A percentile compares a stretch with the other conserved stretches of the same genome.
These are phyloP conservation scores for Telenomus remus DNA, from an alignment of 1,140 invertebrate genomes.

Conservation along the genomic window DNA sequence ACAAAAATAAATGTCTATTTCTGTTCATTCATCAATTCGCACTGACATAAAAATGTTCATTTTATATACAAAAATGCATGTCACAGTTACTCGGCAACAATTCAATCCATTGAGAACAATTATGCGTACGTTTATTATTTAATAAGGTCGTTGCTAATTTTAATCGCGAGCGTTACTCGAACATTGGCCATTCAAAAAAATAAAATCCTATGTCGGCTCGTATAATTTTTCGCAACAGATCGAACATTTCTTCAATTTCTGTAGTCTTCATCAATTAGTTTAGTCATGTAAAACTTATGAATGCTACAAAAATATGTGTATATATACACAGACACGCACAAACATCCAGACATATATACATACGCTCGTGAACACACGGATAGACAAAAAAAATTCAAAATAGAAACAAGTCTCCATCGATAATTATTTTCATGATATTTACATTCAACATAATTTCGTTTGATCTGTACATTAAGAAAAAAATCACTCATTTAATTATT, in stretches of 20 bases:
- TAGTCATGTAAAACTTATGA: conserved; percentile 25
- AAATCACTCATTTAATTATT: conserved; percentile 16
- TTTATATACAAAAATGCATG: conserved; percentile 72
- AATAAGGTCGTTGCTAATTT: neutral
- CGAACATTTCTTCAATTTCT: conserved; percentile 7
- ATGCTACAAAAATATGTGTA: conserved; percentile 50
- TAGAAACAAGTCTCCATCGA: conserved; percentile 21
- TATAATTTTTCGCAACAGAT: conserved; percentile 25
- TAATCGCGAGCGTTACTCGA: neutral
- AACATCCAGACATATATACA: conserved; percentile 36
- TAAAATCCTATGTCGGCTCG: conserved; percentile 2
- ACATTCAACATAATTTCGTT: conserved; percentile 22
- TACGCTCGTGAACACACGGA: conserved; percentile 35
- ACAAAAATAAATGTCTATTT: conserved; percentile 40
- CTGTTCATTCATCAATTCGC: conserved; percentile 26
- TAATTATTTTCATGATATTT: conserved; percentile 10
- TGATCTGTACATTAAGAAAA: conserved; percentile 44
- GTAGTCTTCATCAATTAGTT: conserved; percentile 11
- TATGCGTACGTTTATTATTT: conserved; percentile 2
- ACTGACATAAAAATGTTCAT: conserved; percentile 46
- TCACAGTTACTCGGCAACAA: conserved; percentile 51
- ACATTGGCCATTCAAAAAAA: neutral
- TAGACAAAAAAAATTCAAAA: conserved; percentile 18
- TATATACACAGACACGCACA: conserved; percentile 12
- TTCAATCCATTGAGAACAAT: conserved; percentile 25